phyloP scores from a whole-genome alignment of 2,888 invertebrate genomes.

The Microdon myrmicae region DNA sequence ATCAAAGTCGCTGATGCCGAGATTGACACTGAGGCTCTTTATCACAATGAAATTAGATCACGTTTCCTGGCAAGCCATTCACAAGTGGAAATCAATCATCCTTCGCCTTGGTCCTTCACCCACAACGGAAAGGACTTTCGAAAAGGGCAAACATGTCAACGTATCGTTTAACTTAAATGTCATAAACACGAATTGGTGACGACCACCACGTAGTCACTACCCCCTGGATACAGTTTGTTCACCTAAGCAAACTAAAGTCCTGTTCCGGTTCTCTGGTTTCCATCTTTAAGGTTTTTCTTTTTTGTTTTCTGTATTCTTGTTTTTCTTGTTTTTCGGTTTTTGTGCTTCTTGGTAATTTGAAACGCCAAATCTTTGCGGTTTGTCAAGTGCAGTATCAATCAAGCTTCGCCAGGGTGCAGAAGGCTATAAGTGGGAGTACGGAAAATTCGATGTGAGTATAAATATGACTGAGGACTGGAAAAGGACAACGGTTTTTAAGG shows the following conservation, averaged over 20 bases:
- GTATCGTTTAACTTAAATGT: conserved; percentile 47
- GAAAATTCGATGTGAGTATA: conserved; percentile 3
- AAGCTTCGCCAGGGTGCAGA: conserved; percentile 15
- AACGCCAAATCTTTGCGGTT: conserved; percentile 38
- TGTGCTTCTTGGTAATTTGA: conserved; percentile 29
- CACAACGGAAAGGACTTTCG: conserved; percentile 20
- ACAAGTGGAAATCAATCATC: conserved; percentile 38
- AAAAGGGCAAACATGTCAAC: conserved; percentile 39
- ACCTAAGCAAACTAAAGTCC: conserved; percentile 40
- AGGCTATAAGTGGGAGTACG: neutral
- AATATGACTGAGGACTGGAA: neutral
- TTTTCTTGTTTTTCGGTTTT: conserved; percentile 1
- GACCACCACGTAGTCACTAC: conserved; percentile 9
- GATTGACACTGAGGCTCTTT: conserved; percentile 7
- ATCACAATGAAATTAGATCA: conserved; percentile 11
- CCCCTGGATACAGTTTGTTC: conserved; percentile 28
- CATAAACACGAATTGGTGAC: conserved; percentile 35
- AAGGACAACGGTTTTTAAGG: conserved; percentile 5
- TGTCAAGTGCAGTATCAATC: conserved; percentile 52
- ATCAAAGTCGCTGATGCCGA: neutral
- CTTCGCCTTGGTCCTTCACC: conserved; percentile 5
- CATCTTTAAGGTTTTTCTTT: no score
- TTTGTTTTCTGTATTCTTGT: no score
- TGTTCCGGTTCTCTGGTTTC: conserved; percentile 10
- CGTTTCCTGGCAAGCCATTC: conserved; percentile 1